Conservation (phyloP, 2,113 vertebrate species). For the Scopus umbretta region DNA sequence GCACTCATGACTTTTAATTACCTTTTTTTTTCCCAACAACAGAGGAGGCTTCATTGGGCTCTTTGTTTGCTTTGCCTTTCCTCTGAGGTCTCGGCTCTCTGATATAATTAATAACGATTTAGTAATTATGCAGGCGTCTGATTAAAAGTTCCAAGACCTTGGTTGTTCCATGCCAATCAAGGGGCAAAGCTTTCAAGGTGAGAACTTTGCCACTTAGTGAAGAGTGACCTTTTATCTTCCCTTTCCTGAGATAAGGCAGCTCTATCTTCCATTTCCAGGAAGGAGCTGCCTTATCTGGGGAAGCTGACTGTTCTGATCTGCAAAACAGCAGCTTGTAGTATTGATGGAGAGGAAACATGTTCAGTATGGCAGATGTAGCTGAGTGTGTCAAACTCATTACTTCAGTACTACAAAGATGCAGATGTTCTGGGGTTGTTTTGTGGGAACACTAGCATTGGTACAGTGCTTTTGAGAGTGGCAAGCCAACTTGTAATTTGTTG, state of each 20-base stretch:
- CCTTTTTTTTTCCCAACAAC: conserved; percentile 48
- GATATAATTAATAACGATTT: conserved; percentile 57
- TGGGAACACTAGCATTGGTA: background rate
- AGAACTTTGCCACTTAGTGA: conserved; percentile 17
- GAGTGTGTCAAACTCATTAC: background rate
- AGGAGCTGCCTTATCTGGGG: conserved; percentile 1
- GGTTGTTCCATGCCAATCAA: conserved; percentile 31
- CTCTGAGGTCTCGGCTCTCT: conserved; percentile 21
- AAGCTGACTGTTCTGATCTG: background rate
- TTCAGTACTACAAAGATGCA: background rate
- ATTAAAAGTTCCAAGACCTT: conserved; percentile 52
- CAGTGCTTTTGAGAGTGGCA: background rate
- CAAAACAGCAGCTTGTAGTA: background rate
- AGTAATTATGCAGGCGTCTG: conserved; percentile 51
- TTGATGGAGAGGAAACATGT: background rate
- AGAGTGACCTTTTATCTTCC: conserved; percentile 40
- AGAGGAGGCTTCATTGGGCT: conserved; percentile 40
- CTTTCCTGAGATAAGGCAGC: conserved; percentile 16
- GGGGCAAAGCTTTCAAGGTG: conserved; percentile 39
- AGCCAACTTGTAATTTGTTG: background rate
- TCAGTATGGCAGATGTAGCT: background rate
- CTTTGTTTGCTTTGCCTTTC: conserved; percentile 65
- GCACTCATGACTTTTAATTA: conserved; percentile 67
- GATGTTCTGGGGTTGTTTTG: background rate
- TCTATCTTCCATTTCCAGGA: conserved; percentile 32